Evolutionary conservation across 1,140 invertebrate genomes (phyloP), one percentile per base, ranked within the genome.

Genomic region (Dendroctonus valens): DNA sequence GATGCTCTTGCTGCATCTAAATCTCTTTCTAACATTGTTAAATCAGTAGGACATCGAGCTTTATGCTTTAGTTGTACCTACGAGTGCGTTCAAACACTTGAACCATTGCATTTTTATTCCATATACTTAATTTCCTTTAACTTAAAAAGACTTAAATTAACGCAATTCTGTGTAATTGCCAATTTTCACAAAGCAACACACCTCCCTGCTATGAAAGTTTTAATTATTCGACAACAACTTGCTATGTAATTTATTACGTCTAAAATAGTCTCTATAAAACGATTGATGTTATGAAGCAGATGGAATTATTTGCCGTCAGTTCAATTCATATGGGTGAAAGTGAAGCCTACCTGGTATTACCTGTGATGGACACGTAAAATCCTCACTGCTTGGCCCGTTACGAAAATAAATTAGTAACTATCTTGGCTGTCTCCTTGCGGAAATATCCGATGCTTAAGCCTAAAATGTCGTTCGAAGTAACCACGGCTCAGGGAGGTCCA

Each of bases 391-490:
- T 63, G 41, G 55, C 37, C 15, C 40, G 54, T 49, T 26, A 46
- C 54, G 26, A 5, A 65, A 11, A 65, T 65, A 65, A 65, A 65
- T 65, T 65, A 65, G 63, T 65, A 65, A 58, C 54, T 51, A 65
- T 65, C 14, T 41, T 40, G 54, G 11, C 44, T 58, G 44, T 65
- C 63, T 42, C 59, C 54, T 64, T 64, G n/a, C 26, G 51, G 41
- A 55, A 64, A 42, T 64, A 53, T 48, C 39, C 38, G 26, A 57
- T n/a, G 40, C 61, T 65, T 65, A 58, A 58, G 49, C 63, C 44
- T 12, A 44, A 52, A 64, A 54, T 50, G 62, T 64, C 62, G 49
- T 48, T 57, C 39, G 7, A 46, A 57, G 12, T 64, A 53, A 64
- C 62, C 62, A 15, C 51, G 62, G 40, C 14, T 44, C 39, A n/a